phyloP scores from a whole-genome alignment of 2,888 invertebrate species.

The Mamestra brassicae region DNA sequence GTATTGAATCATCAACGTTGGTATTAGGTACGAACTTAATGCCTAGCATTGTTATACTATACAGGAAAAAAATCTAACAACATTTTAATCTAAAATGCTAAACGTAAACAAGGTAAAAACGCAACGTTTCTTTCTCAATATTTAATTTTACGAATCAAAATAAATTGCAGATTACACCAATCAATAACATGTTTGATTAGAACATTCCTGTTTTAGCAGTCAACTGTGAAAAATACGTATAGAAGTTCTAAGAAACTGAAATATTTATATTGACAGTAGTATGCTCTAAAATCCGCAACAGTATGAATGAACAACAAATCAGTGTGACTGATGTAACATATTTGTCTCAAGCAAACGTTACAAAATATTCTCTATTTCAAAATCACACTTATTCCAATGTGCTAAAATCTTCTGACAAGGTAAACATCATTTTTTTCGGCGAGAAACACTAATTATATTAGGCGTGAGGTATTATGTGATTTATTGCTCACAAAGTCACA shows the following conservation, averaged over 20 bases:
- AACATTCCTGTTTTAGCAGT: conserved; percentile 5
- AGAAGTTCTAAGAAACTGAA: background rate
- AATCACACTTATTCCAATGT: conserved; percentile 20
- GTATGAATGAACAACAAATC: conserved; percentile 35
- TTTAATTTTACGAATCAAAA: background rate
- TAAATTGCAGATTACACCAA: background rate
- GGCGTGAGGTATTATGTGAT: conserved; percentile 25
- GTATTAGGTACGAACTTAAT: background rate
- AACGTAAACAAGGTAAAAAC: background rate
- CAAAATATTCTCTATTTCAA: conserved; percentile 7
- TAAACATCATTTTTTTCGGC: conserved; percentile 48
- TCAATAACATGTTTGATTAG: too few relatives aligned
- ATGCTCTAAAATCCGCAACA: conserved; percentile 28
- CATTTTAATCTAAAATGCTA: background rate
- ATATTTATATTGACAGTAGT: conserved; percentile 30
- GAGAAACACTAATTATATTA: conserved; percentile 53
- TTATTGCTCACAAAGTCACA: conserved; percentile 35
- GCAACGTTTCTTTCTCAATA: background rate
- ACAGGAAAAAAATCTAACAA: background rate
- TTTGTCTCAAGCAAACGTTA: conserved; percentile 38
- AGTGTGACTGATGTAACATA: conserved; percentile 34
- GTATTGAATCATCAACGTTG: conserved; percentile 1
- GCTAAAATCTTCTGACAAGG: conserved; percentile 53
- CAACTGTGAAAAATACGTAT: conserved; percentile 5
- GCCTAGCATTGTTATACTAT: background rate